Conservation (phyloP, 53 echinoderm and acorn worm species). For the Paracentrotus lividus region DNA sequence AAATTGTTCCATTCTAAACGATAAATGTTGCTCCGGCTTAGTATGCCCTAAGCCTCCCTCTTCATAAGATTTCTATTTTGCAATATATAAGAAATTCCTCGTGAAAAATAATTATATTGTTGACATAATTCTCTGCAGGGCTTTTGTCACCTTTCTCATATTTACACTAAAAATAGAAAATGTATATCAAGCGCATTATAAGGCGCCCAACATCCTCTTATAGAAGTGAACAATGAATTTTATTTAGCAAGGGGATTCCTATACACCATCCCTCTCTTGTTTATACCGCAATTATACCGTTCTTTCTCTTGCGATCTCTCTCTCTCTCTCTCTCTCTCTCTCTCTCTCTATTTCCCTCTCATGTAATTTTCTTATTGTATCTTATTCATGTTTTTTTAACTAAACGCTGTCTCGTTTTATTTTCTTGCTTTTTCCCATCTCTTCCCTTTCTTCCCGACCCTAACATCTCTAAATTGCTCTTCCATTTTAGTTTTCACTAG, state of each 20-base stretch:
- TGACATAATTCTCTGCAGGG: neutral
- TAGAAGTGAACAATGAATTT: neutral
- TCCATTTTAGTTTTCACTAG: no score
- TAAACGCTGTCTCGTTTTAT: no score
- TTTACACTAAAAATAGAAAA: neutral
- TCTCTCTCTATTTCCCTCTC: neutral
- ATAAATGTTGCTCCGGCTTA: neutral
- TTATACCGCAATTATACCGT: neutral
- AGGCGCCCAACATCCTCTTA: neutral
- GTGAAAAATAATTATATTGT: neutral
- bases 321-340: neutral
- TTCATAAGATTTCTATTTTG: neutral
- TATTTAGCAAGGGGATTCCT: neutral
- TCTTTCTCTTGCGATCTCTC: neutral
- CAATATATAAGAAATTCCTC: neutral
- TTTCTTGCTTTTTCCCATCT: no score
- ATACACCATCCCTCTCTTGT: neutral
- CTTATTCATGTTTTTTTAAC: no score
- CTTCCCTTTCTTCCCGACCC: no score
- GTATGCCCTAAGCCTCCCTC: neutral
- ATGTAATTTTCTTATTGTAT: no score
- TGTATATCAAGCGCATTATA: neutral
- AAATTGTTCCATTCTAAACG: no score
- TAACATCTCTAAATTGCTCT: no score
- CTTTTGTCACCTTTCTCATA: neutral